Percentiles rank a stretch among this genome's conserved stretches.
These are phyloP conservation scores for Hippocampus barbouri DNA, from an alignment of 2,113 vertebrate genomes.

Conservation along the genomic window DNA sequence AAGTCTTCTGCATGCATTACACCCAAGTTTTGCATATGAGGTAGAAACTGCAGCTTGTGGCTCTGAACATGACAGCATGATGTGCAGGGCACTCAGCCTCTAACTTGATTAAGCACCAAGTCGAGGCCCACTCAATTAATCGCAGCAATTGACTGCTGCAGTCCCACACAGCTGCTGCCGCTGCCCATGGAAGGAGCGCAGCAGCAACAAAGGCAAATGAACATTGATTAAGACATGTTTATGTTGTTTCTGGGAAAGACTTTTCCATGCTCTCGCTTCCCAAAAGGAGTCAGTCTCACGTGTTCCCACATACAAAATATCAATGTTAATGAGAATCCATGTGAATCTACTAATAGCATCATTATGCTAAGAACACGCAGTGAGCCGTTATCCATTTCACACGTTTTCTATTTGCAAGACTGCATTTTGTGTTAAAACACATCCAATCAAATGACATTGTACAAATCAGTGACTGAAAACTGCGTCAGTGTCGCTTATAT, in stretches of 20 bases:
- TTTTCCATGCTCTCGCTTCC: not conserved
- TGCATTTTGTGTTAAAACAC: not conserved
- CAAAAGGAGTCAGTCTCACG: not conserved
- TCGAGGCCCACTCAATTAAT: constrained; percentile 64
- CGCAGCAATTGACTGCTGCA: constrained; percentile 42
- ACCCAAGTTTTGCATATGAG: not conserved
- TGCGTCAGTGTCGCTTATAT: not conserved
- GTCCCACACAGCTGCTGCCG: constrained; percentile 42
- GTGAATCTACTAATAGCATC: constrained; percentile 4
- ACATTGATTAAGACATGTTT: constrained; percentile 22
- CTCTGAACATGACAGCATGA: not conserved
- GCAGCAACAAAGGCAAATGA: constrained; percentile 20
- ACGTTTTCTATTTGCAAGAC: constrained; percentile 3
- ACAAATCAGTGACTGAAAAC: not conserved
- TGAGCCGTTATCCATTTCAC: not conserved
- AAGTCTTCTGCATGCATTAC: not conserved
- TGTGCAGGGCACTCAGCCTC: not conserved
- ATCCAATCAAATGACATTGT: not conserved
- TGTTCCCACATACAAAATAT: constrained; percentile 5
- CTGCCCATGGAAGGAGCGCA: constrained; percentile 17
- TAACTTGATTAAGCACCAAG: constrained; percentile 61
- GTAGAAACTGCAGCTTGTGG: not conserved
- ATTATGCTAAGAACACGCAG: not conserved
- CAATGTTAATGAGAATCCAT: not conserved
- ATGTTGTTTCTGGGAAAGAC: not conserved